Base-by-base conservation (phyloP, 2,888 invertebrate species). In the Cecidostiba fungosa region DNA sequence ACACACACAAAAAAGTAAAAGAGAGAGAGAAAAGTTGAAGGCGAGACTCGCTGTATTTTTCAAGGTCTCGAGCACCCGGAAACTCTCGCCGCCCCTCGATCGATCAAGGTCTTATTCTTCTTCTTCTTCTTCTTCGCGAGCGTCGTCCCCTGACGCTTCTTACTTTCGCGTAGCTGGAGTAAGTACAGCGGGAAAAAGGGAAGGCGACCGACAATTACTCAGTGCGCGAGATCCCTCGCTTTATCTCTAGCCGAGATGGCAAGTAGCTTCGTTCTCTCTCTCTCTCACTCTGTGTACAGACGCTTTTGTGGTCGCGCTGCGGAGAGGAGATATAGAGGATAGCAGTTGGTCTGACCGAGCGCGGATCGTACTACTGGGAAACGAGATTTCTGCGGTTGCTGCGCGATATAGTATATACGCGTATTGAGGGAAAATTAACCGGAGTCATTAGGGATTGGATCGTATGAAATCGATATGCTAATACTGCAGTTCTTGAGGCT, bases 71-170 rank as follows among this genome's bases (percentile, higher is more conserved):
- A 23, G 29, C 74, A 36, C 78, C 78, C 79, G 79, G 78, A 79
- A 78, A 74, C 62, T 39, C 77, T n/a, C 72, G 66, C 47, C 23
- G 32, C 26, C 54, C 84, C 79, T 50, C 69, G 84, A 84, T 84
- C 84, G 84, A 84, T 84, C 84, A 84, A 84, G 84, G 84, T 76
- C 84, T 83, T 54, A 50, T 62, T 77, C 76, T 50, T 23, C 62
- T 62, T 62, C 62, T 62, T 62, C 66, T 66, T 26, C 14, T 59
- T 23, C 36, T 36, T 43, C 72, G 72, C 14, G 72, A 16, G 77
- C 70, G 77, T 77, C 70, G 72, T 72, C 77, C 77, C 47, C 72
- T 66, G 66, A 29, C 3, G 66, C 54, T 59, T 70, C 77, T 70
- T 54, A 59, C 50, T 76, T 36, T 69, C 47, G 39, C 14, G 72